These are phyloP conservation scores for Apis laboriosa DNA, from an alignment of 1,140 invertebrate genomes.

Conservation along the genomic window DNA sequence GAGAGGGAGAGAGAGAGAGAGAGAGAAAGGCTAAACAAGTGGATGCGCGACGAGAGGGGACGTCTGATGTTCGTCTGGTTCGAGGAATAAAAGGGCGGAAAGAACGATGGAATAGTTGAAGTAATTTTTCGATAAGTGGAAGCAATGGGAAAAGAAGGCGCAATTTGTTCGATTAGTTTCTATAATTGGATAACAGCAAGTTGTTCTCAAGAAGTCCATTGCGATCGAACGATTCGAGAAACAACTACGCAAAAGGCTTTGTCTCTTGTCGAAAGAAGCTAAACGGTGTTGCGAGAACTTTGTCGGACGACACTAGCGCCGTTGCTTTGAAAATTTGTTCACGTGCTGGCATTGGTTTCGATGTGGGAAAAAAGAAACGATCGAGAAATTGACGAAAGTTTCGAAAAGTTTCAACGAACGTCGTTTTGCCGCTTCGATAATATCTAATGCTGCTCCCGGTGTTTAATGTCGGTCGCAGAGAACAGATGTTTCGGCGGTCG, in stretches of 20 bases:
- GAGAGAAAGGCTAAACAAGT: slow-evolving; percentile 9
- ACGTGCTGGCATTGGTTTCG: background rate
- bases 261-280: background rate
- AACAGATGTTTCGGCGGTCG: slow-evolving; percentile 19
- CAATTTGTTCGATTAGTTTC: background rate
- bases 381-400: background rate
- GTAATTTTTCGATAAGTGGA: slow-evolving; percentile 15
- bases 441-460: no score
- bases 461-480: background rate
- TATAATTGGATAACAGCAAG: no score
- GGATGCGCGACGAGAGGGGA: slow-evolving; percentile 8
- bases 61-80: background rate
- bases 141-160: background rate
- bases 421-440: no score
- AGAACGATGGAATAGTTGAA: slow-evolving; percentile 1
- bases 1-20: background rate
- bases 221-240: no score
- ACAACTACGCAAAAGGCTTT: background rate
- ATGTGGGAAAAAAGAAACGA: background rate
- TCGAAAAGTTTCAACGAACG: background rate
- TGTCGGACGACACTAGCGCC: background rate
- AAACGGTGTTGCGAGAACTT: background rate
- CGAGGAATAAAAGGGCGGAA: slow-evolving; percentile 18
- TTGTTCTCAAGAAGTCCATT: no score
- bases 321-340: background rate